A percentile compares a stretch with the other conserved stretches of the same genome.
phyloP scores from a whole-genome alignment of 2,113 vertebrate species.

The Chlorodrepanis virens region DNA sequence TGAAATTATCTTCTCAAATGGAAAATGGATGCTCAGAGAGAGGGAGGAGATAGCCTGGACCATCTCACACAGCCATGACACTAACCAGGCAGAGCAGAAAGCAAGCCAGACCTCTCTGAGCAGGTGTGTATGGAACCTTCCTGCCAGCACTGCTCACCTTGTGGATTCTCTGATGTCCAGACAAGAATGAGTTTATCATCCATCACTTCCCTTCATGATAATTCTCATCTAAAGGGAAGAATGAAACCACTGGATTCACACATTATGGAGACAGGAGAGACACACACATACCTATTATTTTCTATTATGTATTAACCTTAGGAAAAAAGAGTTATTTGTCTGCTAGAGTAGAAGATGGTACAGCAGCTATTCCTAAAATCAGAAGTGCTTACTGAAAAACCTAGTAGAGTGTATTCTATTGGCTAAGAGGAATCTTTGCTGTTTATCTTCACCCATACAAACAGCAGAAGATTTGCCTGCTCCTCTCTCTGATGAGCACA shows the following conservation, averaged over 20 bases:
- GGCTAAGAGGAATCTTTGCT: background rate
- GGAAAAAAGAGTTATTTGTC: background rate
- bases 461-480: background rate
- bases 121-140: background rate
- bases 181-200: background rate
- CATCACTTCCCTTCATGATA: background rate
- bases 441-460: background rate
- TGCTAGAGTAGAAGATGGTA: background rate
- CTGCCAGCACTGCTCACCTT: fast-evolving
- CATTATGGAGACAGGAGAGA: background rate
- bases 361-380: background rate
- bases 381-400: background rate
- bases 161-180: background rate
- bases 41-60: background rate
- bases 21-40: background rate
- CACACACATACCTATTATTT: no score
- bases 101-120: background rate
- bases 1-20: background rate
- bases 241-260: background rate
- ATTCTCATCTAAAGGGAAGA: background rate
- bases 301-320: background rate
- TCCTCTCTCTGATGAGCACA: background rate
- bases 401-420: fast-evolving
- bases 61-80: background rate
- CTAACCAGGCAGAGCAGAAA: background rate